Base-by-base conservation (phyloP, 2,888 invertebrate species). In the Eupeodes luniger region DNA sequence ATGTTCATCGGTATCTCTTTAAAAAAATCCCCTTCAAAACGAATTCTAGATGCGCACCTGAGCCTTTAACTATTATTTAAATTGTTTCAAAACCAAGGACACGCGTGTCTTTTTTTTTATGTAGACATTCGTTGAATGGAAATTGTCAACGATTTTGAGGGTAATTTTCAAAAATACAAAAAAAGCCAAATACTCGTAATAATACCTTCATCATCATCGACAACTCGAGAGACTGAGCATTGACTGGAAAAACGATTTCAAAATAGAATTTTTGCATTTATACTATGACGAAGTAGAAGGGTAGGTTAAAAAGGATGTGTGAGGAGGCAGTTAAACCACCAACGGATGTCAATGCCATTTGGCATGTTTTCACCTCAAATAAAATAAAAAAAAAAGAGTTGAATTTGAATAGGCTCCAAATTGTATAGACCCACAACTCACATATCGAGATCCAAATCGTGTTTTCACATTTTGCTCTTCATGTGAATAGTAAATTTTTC, bases 361-460 rank as follows among this genome's bases (percentile, higher is more conserved):
- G 70, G 57, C 59, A 67, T 57, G 72, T 77, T 81, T 85, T 78
- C 78, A 85, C 47, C 51, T 19, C 27, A 47, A 62, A 75, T 62
- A 72, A 72, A 77, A 59, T 59, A 36, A 49, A 19, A 27, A 27
- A 19, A 34, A 51, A 40, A 74, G 36, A 64, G 19, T 16, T 5
- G 55, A 57, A 75, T 62, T 64, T 87, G 83, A 87, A 87, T 87
- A 87, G 83, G 83, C 76, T 59, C 57, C 84, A 87, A 84, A 77
- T 87, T 87, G 80, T 81, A 84, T 81, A 59, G 67, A 74, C 5
- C 4, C 66, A 55, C n/a, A 14, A 69, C 5, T 9, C 66, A 55
- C n/a, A 14, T 14, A 11, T 7, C 59, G 6, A 44, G 64, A 66
- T 47, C 7, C 67, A 70, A 70, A 70, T 36, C 36, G 75, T 67